Conservation (phyloP, 2,113 vertebrate species). For the Crotalus helleri region DNA sequence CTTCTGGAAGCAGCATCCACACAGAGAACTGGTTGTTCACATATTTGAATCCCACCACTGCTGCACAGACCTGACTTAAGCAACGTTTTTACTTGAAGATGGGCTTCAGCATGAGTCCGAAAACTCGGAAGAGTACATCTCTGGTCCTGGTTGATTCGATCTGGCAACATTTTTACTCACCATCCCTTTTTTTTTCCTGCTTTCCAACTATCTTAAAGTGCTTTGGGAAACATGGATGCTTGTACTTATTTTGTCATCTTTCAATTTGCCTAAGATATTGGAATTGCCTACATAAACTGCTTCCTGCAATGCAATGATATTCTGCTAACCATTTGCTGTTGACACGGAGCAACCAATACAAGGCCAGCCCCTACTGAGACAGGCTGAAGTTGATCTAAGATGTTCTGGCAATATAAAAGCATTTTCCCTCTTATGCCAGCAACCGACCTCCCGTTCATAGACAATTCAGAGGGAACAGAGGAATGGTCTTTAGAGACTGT, state of each 20-base stretch:
- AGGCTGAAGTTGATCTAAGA: not conserved
- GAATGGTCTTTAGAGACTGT: not conserved
- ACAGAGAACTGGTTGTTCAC: too few species aligned
- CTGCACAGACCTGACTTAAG: not conserved
- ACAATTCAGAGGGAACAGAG: not conserved
- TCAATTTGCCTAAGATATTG: not conserved
- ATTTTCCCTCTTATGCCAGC: not conserved
- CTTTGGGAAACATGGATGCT: not conserved
- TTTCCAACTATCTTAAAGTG: not conserved
- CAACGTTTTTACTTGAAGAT: not conserved
- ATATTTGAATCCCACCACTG: too few species aligned
- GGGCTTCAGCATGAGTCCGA: not conserved
- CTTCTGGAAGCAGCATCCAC: too few species aligned
- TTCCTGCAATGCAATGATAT: not conserved
- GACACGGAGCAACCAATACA: not conserved
- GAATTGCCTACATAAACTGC: not conserved
- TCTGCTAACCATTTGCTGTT: not conserved
- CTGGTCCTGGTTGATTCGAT: fast-evolving
- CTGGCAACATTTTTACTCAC: not conserved
- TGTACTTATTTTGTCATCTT: not conserved
- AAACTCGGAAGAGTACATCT: not conserved
- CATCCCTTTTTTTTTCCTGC: not conserved
- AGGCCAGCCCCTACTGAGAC: not conserved
- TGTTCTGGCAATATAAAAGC: not conserved
- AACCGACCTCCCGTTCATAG: not conserved